phyloP scores from a whole-genome alignment of 1,140 invertebrate genomes.

The Euglossa dilemma region DNA sequence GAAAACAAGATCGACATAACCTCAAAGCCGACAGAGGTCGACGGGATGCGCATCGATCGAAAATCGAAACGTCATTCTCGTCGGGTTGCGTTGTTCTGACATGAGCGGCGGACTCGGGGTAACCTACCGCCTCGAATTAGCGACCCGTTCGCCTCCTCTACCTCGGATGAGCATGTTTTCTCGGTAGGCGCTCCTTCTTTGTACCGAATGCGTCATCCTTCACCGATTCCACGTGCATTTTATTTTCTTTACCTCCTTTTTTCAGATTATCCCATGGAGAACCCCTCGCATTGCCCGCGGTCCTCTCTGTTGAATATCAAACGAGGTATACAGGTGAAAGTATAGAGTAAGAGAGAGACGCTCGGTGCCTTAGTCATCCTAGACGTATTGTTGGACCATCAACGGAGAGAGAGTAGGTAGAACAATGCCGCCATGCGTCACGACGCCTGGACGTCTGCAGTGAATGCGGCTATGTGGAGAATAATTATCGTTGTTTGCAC shows the following conservation, averaged over 20 bases:
- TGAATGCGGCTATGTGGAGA: conserved; percentile 32
- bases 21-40: background rate
- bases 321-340: conserved; percentile 60
- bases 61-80: conserved; percentile 26
- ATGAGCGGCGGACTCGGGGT: background rate
- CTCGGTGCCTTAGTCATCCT: conserved; percentile 61
- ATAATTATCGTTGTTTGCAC: conserved; percentile 62
- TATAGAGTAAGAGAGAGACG: conserved; percentile 20
- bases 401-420: conserved; percentile 50
- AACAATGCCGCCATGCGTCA: conserved; percentile 65
- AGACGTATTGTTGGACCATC: conserved; percentile 52
- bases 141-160: conserved; percentile 27
- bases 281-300: background rate
- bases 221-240: conserved; percentile 21
- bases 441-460: conserved; percentile 42
- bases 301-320: conserved; percentile 51
- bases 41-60: background rate
- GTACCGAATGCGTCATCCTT: conserved; percentile 35
- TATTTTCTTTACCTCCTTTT: conserved; percentile 33
- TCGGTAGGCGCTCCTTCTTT: background rate
- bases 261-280: conserved; percentile 48
- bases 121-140: conserved; percentile 43
- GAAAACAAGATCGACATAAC: conserved; percentile 7
- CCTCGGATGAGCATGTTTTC: background rate
- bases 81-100: background rate